Base-by-base conservation (phyloP, 2,888 invertebrate species). In the Calameuta filiformis region DNA sequence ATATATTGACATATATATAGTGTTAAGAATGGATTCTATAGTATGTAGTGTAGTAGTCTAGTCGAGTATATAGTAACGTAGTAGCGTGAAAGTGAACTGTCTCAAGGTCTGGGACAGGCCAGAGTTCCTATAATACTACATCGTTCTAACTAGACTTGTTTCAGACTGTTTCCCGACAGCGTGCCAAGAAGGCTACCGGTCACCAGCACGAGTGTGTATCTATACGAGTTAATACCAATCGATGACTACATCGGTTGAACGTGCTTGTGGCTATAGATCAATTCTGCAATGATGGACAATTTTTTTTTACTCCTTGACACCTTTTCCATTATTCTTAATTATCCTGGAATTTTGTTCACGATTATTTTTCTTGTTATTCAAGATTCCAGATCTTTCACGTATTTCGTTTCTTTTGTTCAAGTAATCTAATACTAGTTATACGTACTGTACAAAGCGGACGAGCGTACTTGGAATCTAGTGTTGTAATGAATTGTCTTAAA, bases 51-150 rank as follows among this genome's bases (percentile, higher is more conserved):
- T 15, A 56, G 56, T 56, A 56, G 56, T 9, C 23, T 56, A 56
- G 56, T 23, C 9, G 56, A 56, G 15, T 56, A 56, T 56, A 56
- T 56, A 56, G 9, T 23, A 56, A 56, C 56, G 23, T 74, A 56
- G 35, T 71, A 73, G 80, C 78, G 80, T 79, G 83, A 82, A 82
- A 81, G 83, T 79, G 40, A 83, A 83, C 79, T 83, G 83, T 82
- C 83, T 83, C 83, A 82, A 83, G 83, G 82, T 83, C 82, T 78
- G 56, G 78, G 78, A 78, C 73, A 79, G 68, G 73, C 75, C 75
- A 75, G 23, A 15, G 40, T 40, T 40, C 15, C 56, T 56, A 23
- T 56, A 56, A 56, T 23, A 23, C 56, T 56, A 9, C 23, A 56
- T 56, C 56, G 56, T 23, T 15, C 56, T 56, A 56, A 23, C 56